These are phyloP conservation scores for Chlorodrepanis virens DNA, from an alignment of 2,113 vertebrate genomes.

Conservation along the genomic window DNA sequence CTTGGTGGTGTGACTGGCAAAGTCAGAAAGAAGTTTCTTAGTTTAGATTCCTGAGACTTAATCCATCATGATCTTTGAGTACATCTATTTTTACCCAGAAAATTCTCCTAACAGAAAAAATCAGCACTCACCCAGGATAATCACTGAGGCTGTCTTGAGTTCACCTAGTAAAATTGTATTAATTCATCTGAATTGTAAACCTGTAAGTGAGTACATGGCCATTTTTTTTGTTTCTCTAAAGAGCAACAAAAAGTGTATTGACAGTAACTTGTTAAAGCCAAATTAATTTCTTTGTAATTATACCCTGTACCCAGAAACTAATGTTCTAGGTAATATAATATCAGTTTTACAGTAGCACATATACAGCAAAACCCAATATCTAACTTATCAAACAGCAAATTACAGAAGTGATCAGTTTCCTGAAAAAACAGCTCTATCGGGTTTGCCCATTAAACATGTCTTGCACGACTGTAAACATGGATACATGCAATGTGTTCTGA, in stretches of 20 bases:
- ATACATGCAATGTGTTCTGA: background rate
- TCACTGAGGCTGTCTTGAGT: background rate
- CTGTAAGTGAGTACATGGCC: background rate
- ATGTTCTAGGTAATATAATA: background rate
- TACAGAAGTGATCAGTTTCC: background rate
- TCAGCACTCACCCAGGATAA: background rate
- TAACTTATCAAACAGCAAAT: background rate
- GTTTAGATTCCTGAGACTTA: background rate
- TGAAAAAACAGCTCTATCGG: background rate
- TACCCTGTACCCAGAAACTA: background rate
- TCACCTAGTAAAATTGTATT: background rate
- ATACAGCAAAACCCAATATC: background rate
- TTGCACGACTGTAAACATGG: background rate
- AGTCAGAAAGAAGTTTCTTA: constrained; percentile 20
- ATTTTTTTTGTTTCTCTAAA: background rate
- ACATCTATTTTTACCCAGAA: constrained; percentile 14
- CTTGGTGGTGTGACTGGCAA: background rate
- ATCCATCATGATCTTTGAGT: background rate
- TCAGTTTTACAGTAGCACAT: background rate
- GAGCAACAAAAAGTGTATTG: background rate
- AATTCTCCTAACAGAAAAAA: background rate
- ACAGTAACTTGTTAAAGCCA: background rate
- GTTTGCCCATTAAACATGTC: background rate
- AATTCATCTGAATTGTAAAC: background rate
- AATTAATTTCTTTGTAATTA: background rate